A percentile compares a stretch with the other conserved stretches of the same genome.
Conservation (phyloP, 2,797 vertebrate species). For the Aldrovandia affinis region DNA sequence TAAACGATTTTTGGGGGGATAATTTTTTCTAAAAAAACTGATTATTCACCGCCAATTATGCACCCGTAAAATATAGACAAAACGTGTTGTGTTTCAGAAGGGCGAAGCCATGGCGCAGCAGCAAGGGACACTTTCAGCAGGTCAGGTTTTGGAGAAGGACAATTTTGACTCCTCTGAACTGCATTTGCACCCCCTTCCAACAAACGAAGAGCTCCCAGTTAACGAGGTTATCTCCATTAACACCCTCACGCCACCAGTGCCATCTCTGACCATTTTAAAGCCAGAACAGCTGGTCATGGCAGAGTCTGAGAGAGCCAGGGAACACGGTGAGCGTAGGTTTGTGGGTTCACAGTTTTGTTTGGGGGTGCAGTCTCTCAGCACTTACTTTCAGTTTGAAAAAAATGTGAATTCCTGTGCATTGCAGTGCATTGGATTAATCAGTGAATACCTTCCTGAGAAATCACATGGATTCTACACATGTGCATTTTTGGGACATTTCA, state of each 20-base stretch:
- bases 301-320: constrained; percentile 6
- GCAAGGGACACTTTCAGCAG: background rate
- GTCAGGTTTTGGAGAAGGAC: background rate
- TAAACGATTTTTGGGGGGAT: background rate
- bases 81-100: constrained; percentile 2
- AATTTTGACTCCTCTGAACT: constrained; percentile 4
- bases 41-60: background rate
- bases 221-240: constrained; percentile 29
- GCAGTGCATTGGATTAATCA: background rate
- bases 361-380: background rate
- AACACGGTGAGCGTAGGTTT: constrained; percentile 10
- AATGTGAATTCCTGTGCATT: too few relatives aligned
- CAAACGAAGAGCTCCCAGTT: constrained; percentile 23
- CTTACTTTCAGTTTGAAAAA: background rate
- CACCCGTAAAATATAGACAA: background rate
- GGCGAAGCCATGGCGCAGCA: constrained; percentile 8
- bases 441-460: too few relatives aligned
- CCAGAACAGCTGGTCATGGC: constrained; percentile 8
- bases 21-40: too few relatives aligned
- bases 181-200: constrained; percentile 24
- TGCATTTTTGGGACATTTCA: too few relatives aligned
- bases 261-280: background rate
- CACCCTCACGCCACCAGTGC: constrained; percentile 27
- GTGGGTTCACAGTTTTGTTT: background rate
- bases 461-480: too few relatives aligned